Evolutionary conservation across 2,113 vertebrate species (phyloP).

Genomic region (Entelurus aequoreus): DNA sequence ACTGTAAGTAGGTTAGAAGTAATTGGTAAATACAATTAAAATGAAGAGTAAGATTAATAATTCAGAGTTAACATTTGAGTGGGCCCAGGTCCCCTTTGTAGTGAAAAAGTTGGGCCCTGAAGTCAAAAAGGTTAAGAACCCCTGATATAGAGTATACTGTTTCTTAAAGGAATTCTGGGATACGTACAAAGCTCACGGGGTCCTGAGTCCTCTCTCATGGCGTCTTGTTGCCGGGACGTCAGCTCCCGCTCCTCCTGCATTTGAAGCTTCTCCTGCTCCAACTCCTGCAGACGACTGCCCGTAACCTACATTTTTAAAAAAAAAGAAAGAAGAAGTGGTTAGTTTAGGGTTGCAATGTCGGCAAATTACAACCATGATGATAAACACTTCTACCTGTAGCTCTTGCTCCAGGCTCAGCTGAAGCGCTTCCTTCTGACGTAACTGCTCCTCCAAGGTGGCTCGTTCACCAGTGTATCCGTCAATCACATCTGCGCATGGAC

Average conservation of each 20-base stretch:
- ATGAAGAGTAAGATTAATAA: too few relatives aligned
- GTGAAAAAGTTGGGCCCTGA: too few relatives aligned
- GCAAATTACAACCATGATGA: too few relatives aligned
- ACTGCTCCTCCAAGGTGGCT: conserved; percentile 78
- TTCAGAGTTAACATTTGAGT: too few relatives aligned
- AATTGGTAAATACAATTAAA: too few relatives aligned
- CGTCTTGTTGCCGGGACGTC: conserved; percentile 84
- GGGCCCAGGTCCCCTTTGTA: too few relatives aligned
- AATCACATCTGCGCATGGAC: conserved; percentile 76
- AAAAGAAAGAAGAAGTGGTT: background rate
- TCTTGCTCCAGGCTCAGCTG: conserved; percentile 85
- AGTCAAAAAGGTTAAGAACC: too few relatives aligned
- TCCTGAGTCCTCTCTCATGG: conserved; percentile 81
- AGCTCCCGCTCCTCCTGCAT: conserved; percentile 84
- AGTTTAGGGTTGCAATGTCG: too few relatives aligned
- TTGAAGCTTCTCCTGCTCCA: conserved; percentile 85
- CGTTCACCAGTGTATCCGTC: conserved; percentile 92
- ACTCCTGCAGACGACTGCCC: conserved; percentile 82
- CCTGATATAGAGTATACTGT: background rate
- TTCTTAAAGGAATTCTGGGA: conserved; percentile 16
- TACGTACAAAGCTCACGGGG: conserved; percentile 88
- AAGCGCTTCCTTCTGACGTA: conserved; percentile 83
- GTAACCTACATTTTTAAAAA: conserved; percentile 63
- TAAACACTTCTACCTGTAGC: conserved; percentile 63
- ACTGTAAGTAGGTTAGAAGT: too few relatives aligned